Evolutionary conservation across 2,888 invertebrate genomes (phyloP).

Genomic region (Leucophora obtusa): DNA sequence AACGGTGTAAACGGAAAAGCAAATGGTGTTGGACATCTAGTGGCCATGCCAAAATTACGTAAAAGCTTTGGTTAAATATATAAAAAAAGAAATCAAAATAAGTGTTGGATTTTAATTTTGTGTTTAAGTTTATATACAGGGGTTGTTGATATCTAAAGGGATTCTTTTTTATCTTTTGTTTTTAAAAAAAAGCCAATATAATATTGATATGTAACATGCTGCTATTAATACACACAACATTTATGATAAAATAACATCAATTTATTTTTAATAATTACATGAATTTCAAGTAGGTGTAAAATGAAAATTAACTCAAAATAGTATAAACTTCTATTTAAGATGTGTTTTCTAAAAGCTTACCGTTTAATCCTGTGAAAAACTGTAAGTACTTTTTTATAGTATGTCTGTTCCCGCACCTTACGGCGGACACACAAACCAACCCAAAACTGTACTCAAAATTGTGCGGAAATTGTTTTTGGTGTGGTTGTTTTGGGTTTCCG

Average conservation of each 20-base stretch:
- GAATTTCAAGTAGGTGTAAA: neutral
- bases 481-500: no score
- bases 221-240: conserved; percentile 58
- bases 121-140: conserved; percentile 2
- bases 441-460: no score
- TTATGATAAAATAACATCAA: conserved; percentile 38
- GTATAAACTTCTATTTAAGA: conserved; percentile 2
- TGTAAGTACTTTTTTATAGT: conserved; percentile 35
- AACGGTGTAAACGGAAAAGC: conserved; percentile 81
- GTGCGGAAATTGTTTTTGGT: no score
- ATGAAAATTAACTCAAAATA: conserved; percentile 28
- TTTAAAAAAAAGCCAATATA: conserved; percentile 51
- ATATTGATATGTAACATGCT: conserved; percentile 48
- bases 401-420: no score
- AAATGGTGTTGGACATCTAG: conserved; percentile 80
- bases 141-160: conserved; percentile 17
- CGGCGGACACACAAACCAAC: no score
- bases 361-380: conserved; percentile 55
- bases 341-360: conserved; percentile 54
- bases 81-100: conserved; percentile 25
- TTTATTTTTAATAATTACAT: neutral
- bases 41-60: conserved; percentile 71
- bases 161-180: neutral
- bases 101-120: conserved; percentile 5
- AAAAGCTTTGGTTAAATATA: conserved; percentile 67